Evolutionary conservation across 2,797 vertebrate genomes (phyloP).

Genomic region (Taeniopygia guttata): DNA sequence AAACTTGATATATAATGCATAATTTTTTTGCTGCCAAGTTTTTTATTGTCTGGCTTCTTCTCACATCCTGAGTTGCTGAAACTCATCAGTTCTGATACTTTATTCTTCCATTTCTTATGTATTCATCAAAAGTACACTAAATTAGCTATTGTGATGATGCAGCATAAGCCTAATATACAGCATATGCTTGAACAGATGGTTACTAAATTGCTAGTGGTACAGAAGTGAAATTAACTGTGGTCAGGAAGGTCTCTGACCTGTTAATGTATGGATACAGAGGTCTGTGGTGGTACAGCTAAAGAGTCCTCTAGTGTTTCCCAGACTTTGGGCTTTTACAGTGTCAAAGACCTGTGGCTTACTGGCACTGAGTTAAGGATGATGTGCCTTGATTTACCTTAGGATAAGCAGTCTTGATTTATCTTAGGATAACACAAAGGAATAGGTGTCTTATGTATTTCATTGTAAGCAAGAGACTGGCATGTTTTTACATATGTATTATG

Average conservation of each 20-base stretch:
- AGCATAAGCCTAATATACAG: background rate
- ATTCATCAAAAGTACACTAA: background rate
- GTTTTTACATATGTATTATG: background rate
- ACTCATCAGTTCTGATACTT: background rate
- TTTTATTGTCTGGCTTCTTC: background rate
- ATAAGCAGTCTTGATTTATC: background rate
- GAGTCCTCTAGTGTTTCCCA: background rate
- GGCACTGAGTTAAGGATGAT: background rate
- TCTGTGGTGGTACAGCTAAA: background rate
- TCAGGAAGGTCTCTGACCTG: background rate
- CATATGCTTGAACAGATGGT: rapidly evolving
- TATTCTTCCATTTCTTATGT: background rate
- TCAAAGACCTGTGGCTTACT: background rate
- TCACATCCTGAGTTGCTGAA: background rate
- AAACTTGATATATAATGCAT: background rate
- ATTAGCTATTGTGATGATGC: background rate
- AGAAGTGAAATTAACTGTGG: background rate
- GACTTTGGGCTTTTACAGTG: background rate
- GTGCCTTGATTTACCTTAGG: background rate
- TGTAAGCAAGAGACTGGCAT: background rate
- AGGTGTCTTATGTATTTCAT: background rate
- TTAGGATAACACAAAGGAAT: background rate
- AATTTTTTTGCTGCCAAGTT: background rate
- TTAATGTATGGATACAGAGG: background rate
- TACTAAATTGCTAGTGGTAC: rapidly evolving